phyloP scores from a whole-genome alignment of 2,113 vertebrate species.

The Microtus ochrogaster region DNA sequence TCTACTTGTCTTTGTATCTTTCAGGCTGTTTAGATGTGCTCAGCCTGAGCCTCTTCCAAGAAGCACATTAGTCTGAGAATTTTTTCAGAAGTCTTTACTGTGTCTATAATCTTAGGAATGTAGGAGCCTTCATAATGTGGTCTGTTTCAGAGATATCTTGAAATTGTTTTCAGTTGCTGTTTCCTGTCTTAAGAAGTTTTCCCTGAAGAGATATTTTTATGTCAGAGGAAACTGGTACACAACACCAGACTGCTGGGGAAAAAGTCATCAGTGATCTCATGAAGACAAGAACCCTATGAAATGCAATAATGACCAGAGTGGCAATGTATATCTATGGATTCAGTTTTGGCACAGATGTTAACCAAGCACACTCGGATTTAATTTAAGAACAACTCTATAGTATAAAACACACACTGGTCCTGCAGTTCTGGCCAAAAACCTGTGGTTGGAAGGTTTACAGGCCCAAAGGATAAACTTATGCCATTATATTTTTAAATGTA shows the following conservation, averaged over 20 bases:
- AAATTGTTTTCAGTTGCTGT: not conserved
- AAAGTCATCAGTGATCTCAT: not conserved
- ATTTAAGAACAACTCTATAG: not conserved
- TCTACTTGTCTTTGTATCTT: not conserved
- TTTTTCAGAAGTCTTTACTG: not conserved
- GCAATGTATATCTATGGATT: rapidly evolving
- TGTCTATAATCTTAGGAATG: not conserved
- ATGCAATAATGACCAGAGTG: not conserved
- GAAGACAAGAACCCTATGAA: not conserved
- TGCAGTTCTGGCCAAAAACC: not conserved
- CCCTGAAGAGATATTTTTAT: not conserved
- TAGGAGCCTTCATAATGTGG: not conserved
- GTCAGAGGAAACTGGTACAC: not conserved
- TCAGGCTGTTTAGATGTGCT: not conserved
- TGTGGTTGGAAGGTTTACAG: not conserved
- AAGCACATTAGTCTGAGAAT: not conserved
- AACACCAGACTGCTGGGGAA: not conserved
- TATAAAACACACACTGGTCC: not conserved
- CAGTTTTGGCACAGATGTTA: not conserved
- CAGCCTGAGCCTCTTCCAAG: not conserved
- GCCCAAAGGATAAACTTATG: not conserved
- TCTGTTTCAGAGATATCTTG: not conserved
- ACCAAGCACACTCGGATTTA: not conserved
- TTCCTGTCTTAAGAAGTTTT: not conserved
- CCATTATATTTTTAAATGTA: not conserved